Conservation (phyloP, 2,113 vertebrate genomes). For the Pseudopodoces humilis region DNA sequence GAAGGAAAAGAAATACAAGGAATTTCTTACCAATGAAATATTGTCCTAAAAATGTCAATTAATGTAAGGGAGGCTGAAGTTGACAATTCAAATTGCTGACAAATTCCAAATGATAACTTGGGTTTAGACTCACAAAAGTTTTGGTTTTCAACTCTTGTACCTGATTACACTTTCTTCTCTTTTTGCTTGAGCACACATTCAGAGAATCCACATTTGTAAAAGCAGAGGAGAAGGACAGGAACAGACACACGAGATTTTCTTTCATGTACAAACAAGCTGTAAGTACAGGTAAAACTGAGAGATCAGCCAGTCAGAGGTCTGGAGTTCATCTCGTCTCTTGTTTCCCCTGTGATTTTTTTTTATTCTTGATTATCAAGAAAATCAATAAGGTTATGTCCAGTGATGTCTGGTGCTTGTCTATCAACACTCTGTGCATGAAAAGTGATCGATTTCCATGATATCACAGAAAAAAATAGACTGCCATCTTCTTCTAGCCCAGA, state of each 20-base stretch:
- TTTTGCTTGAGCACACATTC: not conserved
- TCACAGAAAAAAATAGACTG: not conserved
- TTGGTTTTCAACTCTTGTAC: not conserved
- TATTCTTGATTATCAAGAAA: slow-evolving; percentile 33
- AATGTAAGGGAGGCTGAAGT: not conserved
- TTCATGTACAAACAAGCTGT: not conserved
- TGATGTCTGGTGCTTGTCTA: slow-evolving; percentile 23
- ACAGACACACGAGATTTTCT: not conserved
- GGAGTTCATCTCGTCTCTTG: slow-evolving; percentile 20
- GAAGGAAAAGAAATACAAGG: not conserved
- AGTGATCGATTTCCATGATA: slow-evolving; percentile 9
- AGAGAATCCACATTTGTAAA: not conserved
- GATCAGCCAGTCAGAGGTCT: slow-evolving; percentile 18
- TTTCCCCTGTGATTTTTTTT: slow-evolving; percentile 36
- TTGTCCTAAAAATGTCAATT: not conserved
- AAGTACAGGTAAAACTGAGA: not conserved
- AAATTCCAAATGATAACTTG: not conserved
- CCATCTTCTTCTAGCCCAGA: not conserved
- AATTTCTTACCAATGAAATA: not conserved
- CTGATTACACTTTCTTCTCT: not conserved
- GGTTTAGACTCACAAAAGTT: not conserved
- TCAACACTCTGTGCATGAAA: slow-evolving; percentile 12
- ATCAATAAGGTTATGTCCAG: slow-evolving; percentile 55
- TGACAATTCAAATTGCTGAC: not conserved
- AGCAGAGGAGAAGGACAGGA: not conserved